A percentile compares a stretch with the other conserved stretches of the same genome.
These are phyloP conservation scores for Palaemon carinicauda DNA, from an alignment of 1,140 invertebrate species.

Conservation along the genomic window DNA sequence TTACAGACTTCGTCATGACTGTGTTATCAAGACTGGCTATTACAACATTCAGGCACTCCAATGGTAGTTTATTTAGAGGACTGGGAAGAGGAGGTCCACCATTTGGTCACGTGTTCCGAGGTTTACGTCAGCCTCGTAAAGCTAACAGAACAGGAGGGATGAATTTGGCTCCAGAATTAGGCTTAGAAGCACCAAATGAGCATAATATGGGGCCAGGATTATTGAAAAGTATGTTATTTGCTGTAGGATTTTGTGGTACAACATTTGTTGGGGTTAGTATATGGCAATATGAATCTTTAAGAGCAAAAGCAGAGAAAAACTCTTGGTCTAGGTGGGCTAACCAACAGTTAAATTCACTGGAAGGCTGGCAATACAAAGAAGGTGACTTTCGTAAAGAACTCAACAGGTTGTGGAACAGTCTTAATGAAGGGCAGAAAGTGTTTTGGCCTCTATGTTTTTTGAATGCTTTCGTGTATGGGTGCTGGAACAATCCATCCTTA, in stretches of 20 bases:
- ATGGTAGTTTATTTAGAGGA: background rate
- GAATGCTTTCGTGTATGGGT: constrained; percentile 82
- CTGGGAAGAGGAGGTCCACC: background rate
- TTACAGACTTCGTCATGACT: constrained; percentile 19
- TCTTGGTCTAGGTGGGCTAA: constrained; percentile 37
- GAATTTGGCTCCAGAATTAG: constrained; percentile 39
- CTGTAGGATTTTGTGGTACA: constrained; percentile 71
- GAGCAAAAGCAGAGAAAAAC: constrained; percentile 69
- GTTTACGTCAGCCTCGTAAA: constrained; percentile 29
- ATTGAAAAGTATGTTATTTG: constrained; percentile 51
- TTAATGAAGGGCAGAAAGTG: constrained; percentile 79
- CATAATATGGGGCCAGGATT: constrained; percentile 35
- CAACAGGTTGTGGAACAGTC: constrained; percentile 77
- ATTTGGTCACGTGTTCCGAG: background rate
- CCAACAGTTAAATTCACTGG: constrained; percentile 48
- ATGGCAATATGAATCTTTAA: constrained; percentile 87
- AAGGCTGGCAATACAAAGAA: constrained; percentile 60
- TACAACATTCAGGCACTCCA: background rate
- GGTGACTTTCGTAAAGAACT: constrained; percentile 70
- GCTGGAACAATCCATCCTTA: constrained; percentile 82
- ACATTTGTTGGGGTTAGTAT: constrained; percentile 80
- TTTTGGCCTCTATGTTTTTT: constrained; percentile 81
- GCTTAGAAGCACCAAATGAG: constrained; percentile 36
- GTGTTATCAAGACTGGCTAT: constrained; percentile 20
- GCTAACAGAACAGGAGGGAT: constrained; percentile 28